A percentile compares a stretch with the other conserved stretches of the same genome.
phyloP scores from a whole-genome alignment of 2,888 invertebrate genomes.

The Synergus japonicus region DNA sequence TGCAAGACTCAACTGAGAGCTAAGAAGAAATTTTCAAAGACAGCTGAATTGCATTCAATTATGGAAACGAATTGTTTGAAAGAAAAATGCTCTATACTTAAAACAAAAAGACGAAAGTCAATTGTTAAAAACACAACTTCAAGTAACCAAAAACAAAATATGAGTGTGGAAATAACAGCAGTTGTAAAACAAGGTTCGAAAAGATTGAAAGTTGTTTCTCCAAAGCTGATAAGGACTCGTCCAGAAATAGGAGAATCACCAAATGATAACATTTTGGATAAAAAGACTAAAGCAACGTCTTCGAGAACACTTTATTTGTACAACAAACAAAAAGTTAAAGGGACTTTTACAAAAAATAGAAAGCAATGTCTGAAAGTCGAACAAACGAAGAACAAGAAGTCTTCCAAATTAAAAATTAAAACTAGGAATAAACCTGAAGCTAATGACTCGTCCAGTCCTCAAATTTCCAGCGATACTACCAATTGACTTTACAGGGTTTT shows the following conservation, averaged over 20 bases:
- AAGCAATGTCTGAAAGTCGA: conserved; percentile 58
- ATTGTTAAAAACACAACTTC: conserved; percentile 28
- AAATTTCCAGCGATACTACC: conserved; percentile 29
- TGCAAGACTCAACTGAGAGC: conserved; percentile 52
- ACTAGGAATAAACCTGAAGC: conserved; percentile 44
- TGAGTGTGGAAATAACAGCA: conserved; percentile 61
- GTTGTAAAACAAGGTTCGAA: conserved; percentile 69
- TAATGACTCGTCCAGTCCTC: background rate
- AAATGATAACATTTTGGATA: conserved; percentile 41
- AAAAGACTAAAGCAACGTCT: conserved; percentile 43
- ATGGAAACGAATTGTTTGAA: conserved; percentile 24
- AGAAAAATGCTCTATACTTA: background rate
- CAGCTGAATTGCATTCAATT: conserved; percentile 44
- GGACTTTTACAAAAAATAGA: conserved; percentile 51
- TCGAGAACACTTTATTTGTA: conserved; percentile 51
- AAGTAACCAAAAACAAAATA: conserved; percentile 42
- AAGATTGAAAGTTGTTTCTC: conserved; percentile 67
- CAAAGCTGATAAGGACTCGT: conserved; percentile 58
- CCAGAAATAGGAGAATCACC: conserved; percentile 66
- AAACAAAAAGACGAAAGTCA: conserved; percentile 11
- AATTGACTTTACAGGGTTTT: background rate
- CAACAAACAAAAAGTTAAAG: conserved; percentile 61
- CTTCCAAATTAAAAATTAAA: conserved; percentile 58
- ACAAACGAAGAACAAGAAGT: conserved; percentile 60
- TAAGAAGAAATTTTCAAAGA: conserved; percentile 55